Evolutionary conservation across 2,113 vertebrate species (phyloP).

Genomic region (Corydoras maculifer): DNA sequence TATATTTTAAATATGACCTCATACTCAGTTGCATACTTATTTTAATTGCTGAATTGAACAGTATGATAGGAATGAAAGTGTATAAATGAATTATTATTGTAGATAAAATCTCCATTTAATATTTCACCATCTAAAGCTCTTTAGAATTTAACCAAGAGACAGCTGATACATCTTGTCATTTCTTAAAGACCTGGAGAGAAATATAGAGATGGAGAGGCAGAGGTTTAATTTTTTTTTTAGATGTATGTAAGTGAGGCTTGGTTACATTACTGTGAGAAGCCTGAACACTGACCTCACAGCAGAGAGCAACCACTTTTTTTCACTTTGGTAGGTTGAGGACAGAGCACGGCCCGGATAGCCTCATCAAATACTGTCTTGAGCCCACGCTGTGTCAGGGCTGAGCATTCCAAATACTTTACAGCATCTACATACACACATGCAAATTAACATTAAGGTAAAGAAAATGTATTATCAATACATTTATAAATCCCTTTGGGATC

Average conservation of each 20-base stretch:
- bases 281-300: conserved; percentile 59
- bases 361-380: conserved; percentile 86
- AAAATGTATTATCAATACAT: neutral
- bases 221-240: no score
- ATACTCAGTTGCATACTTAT: conserved; percentile 10
- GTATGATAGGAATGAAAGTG: conserved; percentile 7
- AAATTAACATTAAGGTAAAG: conserved; percentile 11
- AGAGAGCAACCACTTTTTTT: conserved; percentile 72
- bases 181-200: conserved; percentile 26
- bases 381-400: conserved; percentile 78
- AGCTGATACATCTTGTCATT: neutral
- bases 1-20: conserved; percentile 21
- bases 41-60: neutral
- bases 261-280: neutral
- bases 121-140: no score
- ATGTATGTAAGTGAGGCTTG: neutral
- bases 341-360: conserved; percentile 82
- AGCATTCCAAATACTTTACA: conserved; percentile 84
- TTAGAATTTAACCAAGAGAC: neutral
- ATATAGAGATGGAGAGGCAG: conserved; percentile 1
- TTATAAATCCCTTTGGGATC: no score
- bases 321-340: conserved; percentile 72
- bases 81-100: neutral
- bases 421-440: conserved; percentile 62
- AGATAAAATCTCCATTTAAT: neutral